Evolutionary conservation across 2,113 vertebrate genomes (phyloP).

Genomic region (Mormyrus lacerda): DNA sequence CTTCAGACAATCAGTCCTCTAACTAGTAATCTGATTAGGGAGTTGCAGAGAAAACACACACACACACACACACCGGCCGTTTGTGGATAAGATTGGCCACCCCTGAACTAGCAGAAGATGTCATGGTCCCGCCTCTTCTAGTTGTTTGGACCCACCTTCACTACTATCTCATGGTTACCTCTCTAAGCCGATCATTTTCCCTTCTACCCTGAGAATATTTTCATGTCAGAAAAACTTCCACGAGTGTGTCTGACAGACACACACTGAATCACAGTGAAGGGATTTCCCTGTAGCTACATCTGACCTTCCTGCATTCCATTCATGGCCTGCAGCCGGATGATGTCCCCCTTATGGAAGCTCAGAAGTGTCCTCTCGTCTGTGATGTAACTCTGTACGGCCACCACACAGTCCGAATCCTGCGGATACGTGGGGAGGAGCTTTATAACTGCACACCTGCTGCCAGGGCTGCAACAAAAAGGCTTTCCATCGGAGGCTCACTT

Average conservation of each 20-base stretch:
- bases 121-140: too few species aligned
- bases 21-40: too few species aligned
- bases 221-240: not conserved
- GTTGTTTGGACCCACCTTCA: not conserved
- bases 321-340: conserved; percentile 80
- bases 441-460: not conserved
- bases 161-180: not conserved
- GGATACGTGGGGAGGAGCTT: not conserved
- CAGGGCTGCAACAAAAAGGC: not conserved
- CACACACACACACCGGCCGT: too few species aligned
- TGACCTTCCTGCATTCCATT: conserved; percentile 72
- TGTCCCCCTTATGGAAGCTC: conserved; percentile 91
- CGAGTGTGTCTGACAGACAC: not conserved
- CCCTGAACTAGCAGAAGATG: too few species aligned
- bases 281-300: conserved; percentile 8
- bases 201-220: not conserved
- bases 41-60: too few species aligned
- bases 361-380: conserved; percentile 66
- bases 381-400: conserved; percentile 83
- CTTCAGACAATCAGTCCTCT: too few species aligned
- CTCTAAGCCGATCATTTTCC: not conserved
- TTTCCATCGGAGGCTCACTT: conserved; percentile 53
- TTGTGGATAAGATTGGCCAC: too few species aligned
- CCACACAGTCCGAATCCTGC: conserved; percentile 87
- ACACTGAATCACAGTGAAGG: not conserved